Evolutionary conservation across 2,797 vertebrate genomes (phyloP).

Genomic region (Urosaurus nigricauda): DNA sequence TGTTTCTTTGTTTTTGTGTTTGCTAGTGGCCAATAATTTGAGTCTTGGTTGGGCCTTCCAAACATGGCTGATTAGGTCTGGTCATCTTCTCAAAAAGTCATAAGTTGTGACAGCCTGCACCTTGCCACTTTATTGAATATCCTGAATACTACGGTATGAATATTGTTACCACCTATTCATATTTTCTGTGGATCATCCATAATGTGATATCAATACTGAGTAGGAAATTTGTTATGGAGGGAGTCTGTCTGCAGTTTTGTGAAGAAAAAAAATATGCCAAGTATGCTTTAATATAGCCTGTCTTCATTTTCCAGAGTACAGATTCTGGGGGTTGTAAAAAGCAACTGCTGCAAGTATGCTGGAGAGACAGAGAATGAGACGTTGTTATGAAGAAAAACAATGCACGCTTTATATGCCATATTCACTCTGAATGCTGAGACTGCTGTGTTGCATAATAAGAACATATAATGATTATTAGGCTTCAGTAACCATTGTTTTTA

Average conservation of each 20-base stretch:
- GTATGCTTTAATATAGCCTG: neutral
- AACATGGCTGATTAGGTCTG: neutral
- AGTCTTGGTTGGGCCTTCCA: neutral
- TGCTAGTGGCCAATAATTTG: neutral
- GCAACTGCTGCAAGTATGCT: neutral
- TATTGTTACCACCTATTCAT: neutral
- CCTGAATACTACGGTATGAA: neutral
- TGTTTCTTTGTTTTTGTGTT: too few species aligned
- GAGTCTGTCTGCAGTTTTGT: neutral
- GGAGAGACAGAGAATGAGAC: neutral
- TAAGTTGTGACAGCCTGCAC: neutral
- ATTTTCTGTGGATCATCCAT: neutral
- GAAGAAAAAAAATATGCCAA: neutral
- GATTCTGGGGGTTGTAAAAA: neutral
- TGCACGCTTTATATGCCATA: neutral
- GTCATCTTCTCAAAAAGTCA: neutral
- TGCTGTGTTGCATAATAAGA: neutral
- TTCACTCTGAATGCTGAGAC: neutral
- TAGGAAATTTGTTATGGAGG: neutral
- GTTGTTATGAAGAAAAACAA: conserved; percentile 13
- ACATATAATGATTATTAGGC: neutral
- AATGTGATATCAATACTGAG: neutral
- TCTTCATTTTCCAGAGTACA: neutral
- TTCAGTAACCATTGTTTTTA: neutral
- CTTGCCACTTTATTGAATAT: neutral